These are phyloP conservation scores for Strigamia crassipes DNA, from an alignment of 2,888 invertebrate genomes.

Conservation along the genomic window DNA sequence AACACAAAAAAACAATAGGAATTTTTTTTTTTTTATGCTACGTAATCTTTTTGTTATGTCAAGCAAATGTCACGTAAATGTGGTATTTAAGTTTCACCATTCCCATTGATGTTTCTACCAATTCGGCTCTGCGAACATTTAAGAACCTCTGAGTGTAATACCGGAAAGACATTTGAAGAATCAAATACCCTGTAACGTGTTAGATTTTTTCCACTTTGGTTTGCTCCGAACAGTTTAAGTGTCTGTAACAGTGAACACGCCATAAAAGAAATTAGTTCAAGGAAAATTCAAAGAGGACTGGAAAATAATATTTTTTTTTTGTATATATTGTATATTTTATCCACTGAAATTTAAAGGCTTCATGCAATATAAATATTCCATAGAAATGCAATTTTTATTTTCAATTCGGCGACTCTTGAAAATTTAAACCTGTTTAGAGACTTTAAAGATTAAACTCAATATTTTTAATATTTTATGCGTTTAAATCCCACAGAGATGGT, in stretches of 20 bases:
- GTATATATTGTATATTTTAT: too few species aligned
- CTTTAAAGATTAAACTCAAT: background rate
- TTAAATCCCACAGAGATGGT: background rate
- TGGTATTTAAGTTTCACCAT: background rate
- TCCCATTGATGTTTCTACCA: background rate
- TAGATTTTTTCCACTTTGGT: background rate
- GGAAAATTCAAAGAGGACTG: background rate
- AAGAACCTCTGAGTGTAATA: slow-evolving; percentile 9
- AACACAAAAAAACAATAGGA: background rate
- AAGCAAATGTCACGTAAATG: background rate
- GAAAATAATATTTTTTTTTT: too few species aligned
- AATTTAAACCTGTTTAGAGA: background rate
- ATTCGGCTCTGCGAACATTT: background rate
- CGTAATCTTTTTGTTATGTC: background rate
- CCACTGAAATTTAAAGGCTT: too few species aligned
- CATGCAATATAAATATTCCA: background rate
- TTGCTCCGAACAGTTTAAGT: background rate
- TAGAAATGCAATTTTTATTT: background rate
- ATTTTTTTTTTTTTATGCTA: background rate
- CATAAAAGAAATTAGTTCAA: background rate
- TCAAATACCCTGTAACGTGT: slow-evolving; percentile 14
- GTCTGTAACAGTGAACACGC: background rate
- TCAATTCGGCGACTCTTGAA: background rate
- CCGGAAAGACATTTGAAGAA: slow-evolving; percentile 22
- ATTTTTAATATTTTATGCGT: background rate